Base-by-base conservation (phyloP, 2,113 vertebrate species). In the Romanogobio albipinnatus region DNA sequence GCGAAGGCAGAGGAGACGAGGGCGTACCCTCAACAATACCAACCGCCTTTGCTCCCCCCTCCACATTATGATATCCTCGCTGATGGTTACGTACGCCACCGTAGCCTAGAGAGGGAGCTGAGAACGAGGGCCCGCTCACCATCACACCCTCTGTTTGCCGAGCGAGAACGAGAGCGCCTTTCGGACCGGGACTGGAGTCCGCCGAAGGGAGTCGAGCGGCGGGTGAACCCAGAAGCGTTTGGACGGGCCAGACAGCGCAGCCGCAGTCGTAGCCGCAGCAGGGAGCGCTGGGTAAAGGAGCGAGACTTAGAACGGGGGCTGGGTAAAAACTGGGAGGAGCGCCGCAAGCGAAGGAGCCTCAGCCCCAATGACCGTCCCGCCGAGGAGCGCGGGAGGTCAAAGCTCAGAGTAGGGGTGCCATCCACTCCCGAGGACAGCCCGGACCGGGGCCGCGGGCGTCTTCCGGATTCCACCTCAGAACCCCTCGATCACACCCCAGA, bases 1-100 rank as follows among this genome's bases (percentile, higher is more conserved):
- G 98, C 98, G 85, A 98, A 98, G 89, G 96, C 96, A 0, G 98
- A 99, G 93, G 98, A 99, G 87, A 94, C 90, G 0, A 96, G 89
- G 82, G 96, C 84, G 84, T 97, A 92, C n/a, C 97, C 92, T 77
- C 96, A 83, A 92, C 95, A 97, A 68, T 96, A 95, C 90, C 97
- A 96, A 9, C 92, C 96, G 0, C 94, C 97, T 0, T 92, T 95
- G 0, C 94, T 95, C 0, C 94, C 96, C 1, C 96, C 96, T 0
- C 84, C 96, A 71, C 97, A 96, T 89, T 98, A 96, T 0, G 98
- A 99, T 19, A 90, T 97, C 26, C 93, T 98, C 0, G 90, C 96
- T 0, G 98, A 99, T 0, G 93, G 95, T 0, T 99, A 96, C 24
- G 91, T 93, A 83, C 94, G 96, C 75, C 98, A 97, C 80, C 95